These are phyloP conservation scores for Aspidapion aeneum DNA, from an alignment of 2,888 invertebrate species.

Conservation along the genomic window DNA sequence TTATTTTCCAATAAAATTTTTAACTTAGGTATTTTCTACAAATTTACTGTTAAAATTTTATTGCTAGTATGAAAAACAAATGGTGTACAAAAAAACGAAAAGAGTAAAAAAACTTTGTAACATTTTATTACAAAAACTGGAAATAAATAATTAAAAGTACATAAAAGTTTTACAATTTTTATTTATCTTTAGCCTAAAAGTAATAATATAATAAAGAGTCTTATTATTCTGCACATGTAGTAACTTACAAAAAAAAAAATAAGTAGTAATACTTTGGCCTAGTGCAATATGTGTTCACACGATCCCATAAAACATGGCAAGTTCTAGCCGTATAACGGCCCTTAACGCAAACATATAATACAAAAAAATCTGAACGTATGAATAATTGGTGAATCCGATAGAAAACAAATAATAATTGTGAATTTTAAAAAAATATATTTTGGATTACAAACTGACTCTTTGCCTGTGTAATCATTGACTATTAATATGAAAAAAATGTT, in stretches of 20 bases:
- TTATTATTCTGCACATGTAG: slow-evolving; percentile 46
- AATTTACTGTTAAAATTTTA: no score
- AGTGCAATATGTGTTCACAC: slow-evolving; percentile 42
- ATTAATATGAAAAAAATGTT: no score
- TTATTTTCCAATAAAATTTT: no score
- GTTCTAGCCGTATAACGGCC: slow-evolving; percentile 38
- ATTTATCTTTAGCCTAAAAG: slow-evolving; percentile 46
- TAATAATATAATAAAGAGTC: slow-evolving; percentile 45
- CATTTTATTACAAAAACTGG: slow-evolving; percentile 3
- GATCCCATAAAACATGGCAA: slow-evolving; percentile 43
- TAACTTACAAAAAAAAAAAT: slow-evolving; percentile 45
- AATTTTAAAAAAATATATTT: no score
- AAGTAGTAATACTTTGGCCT: slow-evolving; percentile 49
- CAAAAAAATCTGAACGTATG: slow-evolving; percentile 37
- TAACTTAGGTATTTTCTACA: no score
- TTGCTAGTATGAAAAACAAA: no score
- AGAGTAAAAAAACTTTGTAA: neutral
- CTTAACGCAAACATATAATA: slow-evolving; percentile 26
- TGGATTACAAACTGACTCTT: no score
- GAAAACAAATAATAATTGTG: no score
- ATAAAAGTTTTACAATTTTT: slow-evolving; percentile 41
- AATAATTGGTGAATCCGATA: no score
- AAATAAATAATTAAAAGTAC: slow-evolving; percentile 15
- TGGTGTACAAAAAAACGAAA: no score
- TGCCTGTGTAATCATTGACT: no score